Evolutionary conservation across 1,140 invertebrate genomes (phyloP), one percentile per base, ranked within the genome.

Genomic region (Drosophila pseudoobscura): DNA sequence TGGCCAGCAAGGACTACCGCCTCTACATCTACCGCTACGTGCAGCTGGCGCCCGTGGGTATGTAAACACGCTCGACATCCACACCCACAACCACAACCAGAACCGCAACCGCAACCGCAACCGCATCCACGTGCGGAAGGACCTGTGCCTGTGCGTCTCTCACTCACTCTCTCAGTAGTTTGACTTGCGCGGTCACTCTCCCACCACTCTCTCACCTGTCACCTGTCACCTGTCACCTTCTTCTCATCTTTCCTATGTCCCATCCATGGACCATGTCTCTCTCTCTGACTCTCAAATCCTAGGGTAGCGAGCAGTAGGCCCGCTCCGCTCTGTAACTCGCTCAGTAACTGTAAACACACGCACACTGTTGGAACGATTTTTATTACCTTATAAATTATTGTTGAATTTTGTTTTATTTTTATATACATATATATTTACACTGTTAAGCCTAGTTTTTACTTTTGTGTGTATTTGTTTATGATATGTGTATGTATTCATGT

Each of bases 1-100:
- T 99, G 71, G 98, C 99, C 62, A 99, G 97, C 93, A 99, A 99
- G 93, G 99, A 99, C 92, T 99, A 99, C 92, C 95, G 98, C 31
- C 95, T 99, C n/a, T 99, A 99, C 93, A 98, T 99, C 90, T 99
- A 99, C 93, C 96, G 97, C 91, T 99, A 99, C 93, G 95, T 97
- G 69, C 97, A 97, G 92, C 95, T 97, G 80, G 96, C 96, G 83
- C 96, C 96, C 46, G 96, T 96, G 91, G 96, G 96, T 90, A 95
- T 97, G 94, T 96, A 96, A 95, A 70, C 50, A 69, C 24, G 35
- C 35, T 39, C 35, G 35, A 64, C 9, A 65, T 26, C 46, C 15
- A 39, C 17, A 46, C 20, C 24, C 1, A 54, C 9, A 45, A 49
- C 31, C 26, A 49, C 39, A 57, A 50, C 56, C 35, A 74, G 35